A percentile compares a stretch with the other conserved stretches of the same genome.
Conservation (phyloP, 92 coral and sea anemone species). For the Palythoa heliodiscus region DNA sequence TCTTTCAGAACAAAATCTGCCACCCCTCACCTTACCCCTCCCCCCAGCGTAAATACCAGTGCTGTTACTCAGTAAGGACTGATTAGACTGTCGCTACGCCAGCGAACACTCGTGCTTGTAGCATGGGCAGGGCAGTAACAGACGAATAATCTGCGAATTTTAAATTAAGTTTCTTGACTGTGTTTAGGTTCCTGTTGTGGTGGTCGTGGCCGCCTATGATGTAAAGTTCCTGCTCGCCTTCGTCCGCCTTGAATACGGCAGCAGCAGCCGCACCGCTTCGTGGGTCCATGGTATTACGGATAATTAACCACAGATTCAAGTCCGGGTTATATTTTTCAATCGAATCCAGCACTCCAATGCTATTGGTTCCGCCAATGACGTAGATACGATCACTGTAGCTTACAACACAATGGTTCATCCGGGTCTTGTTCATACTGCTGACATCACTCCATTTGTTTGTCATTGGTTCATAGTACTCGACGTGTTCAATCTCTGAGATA, state of each 20-base stretch:
- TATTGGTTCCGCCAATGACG: conserved; percentile 92
- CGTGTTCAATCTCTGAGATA: conserved; percentile 96
- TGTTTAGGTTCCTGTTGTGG: conserved; percentile 73
- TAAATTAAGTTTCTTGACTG: conserved; percentile 82
- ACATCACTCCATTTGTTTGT: conserved; percentile 95
- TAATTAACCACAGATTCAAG: conserved; percentile 89
- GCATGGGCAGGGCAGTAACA: conserved; percentile 69
- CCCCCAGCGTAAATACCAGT: background rate
- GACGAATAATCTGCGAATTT: conserved; percentile 92
- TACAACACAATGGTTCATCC: conserved; percentile 91
- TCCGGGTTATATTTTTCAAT: conserved; percentile 95
- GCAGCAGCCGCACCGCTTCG: conserved; percentile 89
- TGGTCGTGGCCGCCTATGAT: conserved; percentile 95
- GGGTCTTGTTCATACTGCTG: conserved; percentile 92
- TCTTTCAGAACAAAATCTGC: too few species aligned
- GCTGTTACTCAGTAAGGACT: background rate
- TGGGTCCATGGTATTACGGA: conserved; percentile 96
- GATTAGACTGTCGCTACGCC: conserved; percentile 80
- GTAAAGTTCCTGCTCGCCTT: conserved; percentile 84
- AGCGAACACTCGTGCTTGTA: conserved; percentile 72
- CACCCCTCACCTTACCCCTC: background rate
- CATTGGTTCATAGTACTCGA: conserved; percentile 93
- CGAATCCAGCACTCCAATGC: conserved; percentile 89
- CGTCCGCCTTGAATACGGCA: conserved; percentile 71
- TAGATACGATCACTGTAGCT: conserved; percentile 84